A percentile compares a stretch with the other conserved stretches of the same genome.
These are phyloP conservation scores for Temnothorax rugatulus DNA, from an alignment of 2,888 invertebrate genomes.

Conservation along the genomic window DNA sequence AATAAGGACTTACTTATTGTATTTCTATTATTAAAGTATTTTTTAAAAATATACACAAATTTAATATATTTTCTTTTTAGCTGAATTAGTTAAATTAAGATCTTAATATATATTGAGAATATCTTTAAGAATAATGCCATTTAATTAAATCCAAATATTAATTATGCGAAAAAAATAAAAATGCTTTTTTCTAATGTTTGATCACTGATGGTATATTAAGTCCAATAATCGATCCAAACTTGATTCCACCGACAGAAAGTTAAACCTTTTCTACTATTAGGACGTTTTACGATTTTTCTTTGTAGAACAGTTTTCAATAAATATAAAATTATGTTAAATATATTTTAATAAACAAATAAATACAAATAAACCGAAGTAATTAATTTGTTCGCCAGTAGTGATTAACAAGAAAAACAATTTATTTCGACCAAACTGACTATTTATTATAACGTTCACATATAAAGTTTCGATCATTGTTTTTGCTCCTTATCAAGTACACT, in stretches of 20 bases:
- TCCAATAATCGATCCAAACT: not conserved
- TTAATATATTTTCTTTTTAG: not conserved
- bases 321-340: not conserved
- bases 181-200: not conserved
- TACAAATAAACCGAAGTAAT: too few species aligned
- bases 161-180: not conserved
- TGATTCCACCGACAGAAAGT: not conserved
- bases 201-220: not conserved
- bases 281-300: not conserved
- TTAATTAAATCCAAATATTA: not conserved
- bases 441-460: too few species aligned
- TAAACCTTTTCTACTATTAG: not conserved
- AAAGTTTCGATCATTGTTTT: too few species aligned
- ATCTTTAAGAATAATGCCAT: not conserved
- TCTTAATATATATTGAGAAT: not conserved
- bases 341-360: not conserved
- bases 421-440: too few species aligned
- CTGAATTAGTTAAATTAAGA: not conserved
- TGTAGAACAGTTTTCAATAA: not conserved
- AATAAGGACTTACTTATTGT: not conserved
- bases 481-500: too few species aligned
- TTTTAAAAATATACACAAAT: not conserved
- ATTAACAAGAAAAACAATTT: too few species aligned
- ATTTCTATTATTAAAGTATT: not conserved
- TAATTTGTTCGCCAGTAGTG: too few species aligned